These are phyloP conservation scores for Nerophis lumbriciformis DNA, from an alignment of 2,113 vertebrate species.

Conservation along the genomic window DNA sequence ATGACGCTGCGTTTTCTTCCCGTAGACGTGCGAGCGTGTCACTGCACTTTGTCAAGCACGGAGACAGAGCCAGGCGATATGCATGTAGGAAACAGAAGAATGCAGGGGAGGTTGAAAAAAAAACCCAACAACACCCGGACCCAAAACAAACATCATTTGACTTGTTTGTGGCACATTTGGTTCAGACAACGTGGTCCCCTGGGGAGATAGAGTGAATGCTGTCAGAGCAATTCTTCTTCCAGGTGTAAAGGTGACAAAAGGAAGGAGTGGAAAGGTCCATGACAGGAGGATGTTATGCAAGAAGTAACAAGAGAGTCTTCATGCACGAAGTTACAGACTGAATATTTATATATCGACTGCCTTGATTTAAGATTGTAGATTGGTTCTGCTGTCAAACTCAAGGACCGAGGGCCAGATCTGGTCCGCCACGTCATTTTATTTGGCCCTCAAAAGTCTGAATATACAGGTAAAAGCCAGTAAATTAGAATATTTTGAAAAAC, in stretches of 20 bases:
- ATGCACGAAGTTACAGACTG: slow-evolving; percentile 26
- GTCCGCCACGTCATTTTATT: no score
- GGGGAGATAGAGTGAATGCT: slow-evolving; percentile 35
- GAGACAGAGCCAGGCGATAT: slow-evolving; percentile 49
- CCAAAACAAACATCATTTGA: slow-evolving; percentile 54
- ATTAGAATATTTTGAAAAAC: no score
- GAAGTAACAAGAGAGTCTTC: slow-evolving; percentile 6
- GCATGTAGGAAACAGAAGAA: slow-evolving; percentile 29
- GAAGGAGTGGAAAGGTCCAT: slow-evolving; percentile 55
- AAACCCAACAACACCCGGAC: background rate
- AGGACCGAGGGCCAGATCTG: no score
- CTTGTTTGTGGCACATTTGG: slow-evolving; percentile 65
- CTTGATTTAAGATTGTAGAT: slow-evolving; percentile 6
- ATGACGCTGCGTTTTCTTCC: slow-evolving; percentile 38
- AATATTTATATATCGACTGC: slow-evolving; percentile 15
- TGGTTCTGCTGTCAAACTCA: background rate
- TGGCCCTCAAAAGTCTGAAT: no score
- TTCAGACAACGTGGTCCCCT: slow-evolving; percentile 62
- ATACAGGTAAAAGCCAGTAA: no score
- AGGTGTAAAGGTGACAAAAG: slow-evolving; percentile 71
- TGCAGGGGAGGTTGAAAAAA: slow-evolving; percentile 33
- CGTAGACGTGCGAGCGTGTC: slow-evolving; percentile 40
- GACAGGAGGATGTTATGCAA: slow-evolving; percentile 20
- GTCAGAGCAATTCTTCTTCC: slow-evolving; percentile 67
- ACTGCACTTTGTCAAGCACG: slow-evolving; percentile 49